These are phyloP conservation scores for Myripristis jacobus DNA, from an alignment of 2,797 vertebrate genomes.

Conservation along the genomic window DNA sequence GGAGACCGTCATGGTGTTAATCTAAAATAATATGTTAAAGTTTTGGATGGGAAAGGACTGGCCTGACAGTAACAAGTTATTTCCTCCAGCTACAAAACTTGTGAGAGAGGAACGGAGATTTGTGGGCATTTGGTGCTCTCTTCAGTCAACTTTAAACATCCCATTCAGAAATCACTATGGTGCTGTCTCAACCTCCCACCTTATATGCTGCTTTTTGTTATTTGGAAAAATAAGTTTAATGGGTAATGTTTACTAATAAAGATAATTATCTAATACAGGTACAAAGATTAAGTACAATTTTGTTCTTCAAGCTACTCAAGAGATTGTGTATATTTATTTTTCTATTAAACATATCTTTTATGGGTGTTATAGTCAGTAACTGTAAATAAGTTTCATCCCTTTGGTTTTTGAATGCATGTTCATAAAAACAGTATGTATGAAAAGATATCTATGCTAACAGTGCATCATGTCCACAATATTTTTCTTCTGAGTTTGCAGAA, in stretches of 20 bases:
- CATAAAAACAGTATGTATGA: constrained; percentile 55
- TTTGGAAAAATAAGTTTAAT: constrained; percentile 61
- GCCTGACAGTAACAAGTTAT: constrained; percentile 12
- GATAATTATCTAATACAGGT: constrained; percentile 2
- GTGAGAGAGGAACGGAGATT: not conserved
- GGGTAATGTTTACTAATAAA: constrained; percentile 69
- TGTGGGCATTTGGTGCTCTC: constrained; percentile 39
- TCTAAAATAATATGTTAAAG: not conserved
- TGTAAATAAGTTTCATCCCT: constrained; percentile 69
- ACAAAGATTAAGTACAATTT: constrained; percentile 41
- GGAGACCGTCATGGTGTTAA: not conserved
- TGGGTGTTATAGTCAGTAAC: constrained; percentile 76
- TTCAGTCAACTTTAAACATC: constrained; percentile 21
- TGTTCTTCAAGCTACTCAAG: constrained; percentile 45
- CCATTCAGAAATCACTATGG: constrained; percentile 29
- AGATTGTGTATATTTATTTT: constrained; percentile 63
- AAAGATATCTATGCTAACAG: constrained; percentile 30
- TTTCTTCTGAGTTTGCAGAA: constrained; percentile 28
- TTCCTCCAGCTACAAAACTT: not conserved
- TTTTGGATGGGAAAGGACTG: constrained; percentile 17
- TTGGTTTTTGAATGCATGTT: constrained; percentile 71
- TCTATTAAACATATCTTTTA: constrained; percentile 87
- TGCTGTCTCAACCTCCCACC: constrained; percentile 60
- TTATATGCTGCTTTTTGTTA: constrained; percentile 72
- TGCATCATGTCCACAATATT: constrained; percentile 18